Percentiles rank a stretch among this genome's conserved stretches.
Evolutionary conservation across 2,113 vertebrate species (phyloP).

Genomic region (Corythoichthys intestinalis): DNA sequence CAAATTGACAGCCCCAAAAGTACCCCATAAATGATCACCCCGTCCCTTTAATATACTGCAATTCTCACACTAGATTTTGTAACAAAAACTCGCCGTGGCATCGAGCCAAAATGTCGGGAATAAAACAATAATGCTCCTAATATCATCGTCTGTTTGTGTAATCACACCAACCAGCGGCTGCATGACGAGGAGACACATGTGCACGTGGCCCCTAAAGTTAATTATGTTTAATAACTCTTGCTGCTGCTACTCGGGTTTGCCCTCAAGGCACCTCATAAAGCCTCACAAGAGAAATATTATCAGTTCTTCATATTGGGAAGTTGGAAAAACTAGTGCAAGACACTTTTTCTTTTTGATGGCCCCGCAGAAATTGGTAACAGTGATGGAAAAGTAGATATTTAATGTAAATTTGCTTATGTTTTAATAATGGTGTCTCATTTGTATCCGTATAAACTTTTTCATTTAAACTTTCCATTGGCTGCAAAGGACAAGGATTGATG

Average conservation of each 20-base stretch:
- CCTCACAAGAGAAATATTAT: not conserved
- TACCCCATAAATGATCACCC: not conserved
- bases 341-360: not conserved
- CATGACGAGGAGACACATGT: not conserved
- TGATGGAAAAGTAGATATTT: not conserved
- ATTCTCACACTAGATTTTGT: not conserved
- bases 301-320: not conserved
- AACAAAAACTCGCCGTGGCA: not conserved
- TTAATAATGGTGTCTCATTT: no score
- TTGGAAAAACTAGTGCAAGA: not conserved
- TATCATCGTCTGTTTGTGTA: not conserved
- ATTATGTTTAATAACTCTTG: constrained; percentile 2
- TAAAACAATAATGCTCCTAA: constrained; percentile 1
- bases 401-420: not conserved
- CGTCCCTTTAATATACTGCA: not conserved
- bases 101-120: not conserved
- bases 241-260: constrained; percentile 1
- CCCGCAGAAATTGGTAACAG: not conserved
- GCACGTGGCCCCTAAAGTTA: not conserved
- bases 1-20: not conserved
- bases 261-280: not conserved
- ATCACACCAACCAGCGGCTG: not conserved
- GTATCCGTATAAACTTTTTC: no score
- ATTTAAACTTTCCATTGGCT: no score
- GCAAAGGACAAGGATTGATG: no score